Evolutionary conservation across 2,113 vertebrate genomes (phyloP).

Genomic region (Rhabdomys dilectus): DNA sequence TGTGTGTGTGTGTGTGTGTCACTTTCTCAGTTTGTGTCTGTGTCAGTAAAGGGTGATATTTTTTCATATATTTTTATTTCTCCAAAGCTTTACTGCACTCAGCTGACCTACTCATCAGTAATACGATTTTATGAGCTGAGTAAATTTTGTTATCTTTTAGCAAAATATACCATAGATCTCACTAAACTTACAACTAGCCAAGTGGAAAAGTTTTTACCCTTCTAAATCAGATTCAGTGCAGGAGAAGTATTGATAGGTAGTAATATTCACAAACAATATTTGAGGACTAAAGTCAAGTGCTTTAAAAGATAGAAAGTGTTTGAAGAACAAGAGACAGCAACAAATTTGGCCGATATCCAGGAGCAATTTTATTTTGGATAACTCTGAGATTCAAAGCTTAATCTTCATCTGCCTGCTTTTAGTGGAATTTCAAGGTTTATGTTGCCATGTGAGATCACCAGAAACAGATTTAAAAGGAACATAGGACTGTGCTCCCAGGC

Average conservation of each 20-base stretch:
- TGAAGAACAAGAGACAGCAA: constrained; percentile 42
- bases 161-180: constrained; percentile 47
- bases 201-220: constrained; percentile 52
- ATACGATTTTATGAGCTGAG: neutral
- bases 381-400: constrained; percentile 15
- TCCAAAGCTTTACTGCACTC: neutral
- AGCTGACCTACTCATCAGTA: neutral
- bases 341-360: neutral
- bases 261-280: constrained; percentile 2
- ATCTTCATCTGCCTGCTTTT: neutral
- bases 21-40: neutral
- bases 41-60: neutral
- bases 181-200: constrained; percentile 55
- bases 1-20: too few species aligned
- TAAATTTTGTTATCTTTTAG: constrained; percentile 43
- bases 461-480: neutral
- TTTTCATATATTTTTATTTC: neutral
- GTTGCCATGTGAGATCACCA: neutral
- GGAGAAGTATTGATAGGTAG: constrained; percentile 25
- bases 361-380: constrained; percentile 11
- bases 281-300: constrained; percentile 28
- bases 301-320: constrained; percentile 45
- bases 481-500: neutral
- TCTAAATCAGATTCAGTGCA: constrained; percentile 18
- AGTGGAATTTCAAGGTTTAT: constrained; percentile 28